Evolutionary conservation across 1,140 invertebrate species (phyloP), one percentile per base, ranked within the genome.

Genomic region (Condylostylus longicornis): DNA sequence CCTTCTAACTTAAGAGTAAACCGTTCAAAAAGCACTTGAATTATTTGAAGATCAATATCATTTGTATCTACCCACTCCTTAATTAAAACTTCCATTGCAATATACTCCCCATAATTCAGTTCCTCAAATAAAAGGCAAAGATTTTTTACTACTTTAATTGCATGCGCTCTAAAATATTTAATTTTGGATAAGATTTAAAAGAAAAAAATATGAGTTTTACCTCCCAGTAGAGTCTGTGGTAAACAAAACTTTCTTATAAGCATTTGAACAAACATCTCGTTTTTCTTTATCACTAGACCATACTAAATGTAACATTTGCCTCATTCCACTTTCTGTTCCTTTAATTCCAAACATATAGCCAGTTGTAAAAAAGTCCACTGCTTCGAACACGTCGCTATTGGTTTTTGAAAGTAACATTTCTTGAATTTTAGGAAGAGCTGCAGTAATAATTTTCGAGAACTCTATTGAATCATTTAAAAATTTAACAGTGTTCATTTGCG

Each of bases 301-400:
- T 2, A 86, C 72, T 40, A 90, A 68, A 33, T 72, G 64, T 31
- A 91, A 56, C 71, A 89, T 87, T 47, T 75, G 70, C 12, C 72
- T 66, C 18, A 90, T 71, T 9, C 80, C 82, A 18, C 61, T 45
- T 47, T 77, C 70, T 9, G 81, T 75, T 6, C 79, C 74, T 25
- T 72, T 65, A 12, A 90, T 68, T 33, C 77, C 74, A 54, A 87
- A 86, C 48, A 82, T 72, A 51, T 76, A 79, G 4, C 80, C 80
- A 0, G 74, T 74, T 0, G 81, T 82, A 43, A 91, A 82, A 51
- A 91, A 83, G 33, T 82, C 74, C 28, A 89, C 79, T 0, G 86
- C 77, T 62, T 90, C 87, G 23, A 78, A 68, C 0, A 87, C 77
- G 58, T 90, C 87, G 1, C 77, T 70, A 1, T 72, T 66, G 40